Base-by-base conservation (phyloP, 2,888 invertebrate species). In the Ennomos fuscantarius region DNA sequence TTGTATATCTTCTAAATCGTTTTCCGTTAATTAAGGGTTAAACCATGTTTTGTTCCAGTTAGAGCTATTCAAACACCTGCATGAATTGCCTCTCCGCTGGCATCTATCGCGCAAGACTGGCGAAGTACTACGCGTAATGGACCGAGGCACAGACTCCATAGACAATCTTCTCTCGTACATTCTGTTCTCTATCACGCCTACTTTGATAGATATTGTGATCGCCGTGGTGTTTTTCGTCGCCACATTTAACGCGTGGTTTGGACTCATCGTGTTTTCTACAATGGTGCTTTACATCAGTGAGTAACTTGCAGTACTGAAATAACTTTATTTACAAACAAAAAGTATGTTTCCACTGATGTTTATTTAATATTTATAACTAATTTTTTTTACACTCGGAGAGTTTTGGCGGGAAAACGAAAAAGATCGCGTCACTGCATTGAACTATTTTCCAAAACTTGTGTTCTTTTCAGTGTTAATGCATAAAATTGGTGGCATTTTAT, bases 41-140 rank as follows among this genome's bases (percentile, higher is more conserved):
- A 81, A 80, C 8, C 77, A 75, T 60, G 52, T 52, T 70, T 52
- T 69, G 63, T 91, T 93, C 62, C 85, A 95, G 95, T 94, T 98
- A 60, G 95, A 96, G 78, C 89, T 98, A 34, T 98, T 97, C 84
- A 93, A 95, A 43, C 99, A 99, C 86, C 93, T 99, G 11, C 99
- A 99, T 84, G 94, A 95, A 55, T 86, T 99, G 52, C 98, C 99
- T 5, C 93, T 99, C 46, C 94, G 97, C 24, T 99, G 99, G 99
- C 99, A 99, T 86, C 89, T 99, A 35, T 94, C 96, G 1, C 93
- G 99, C 9, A 99, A 99, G 92, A 99, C 99, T 0, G 99, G 99
- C 1, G 99, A 99, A 92, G 98, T 99, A 0, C 91, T 99, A 1
- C 93, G 99, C 35, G 96, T 99, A 0, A 99, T 99, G 97, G 99